Percentiles rank a stretch among this genome's conserved stretches.
These are phyloP conservation scores for Hydrotaea diabolus DNA, from an alignment of 2,888 invertebrate genomes.

Conservation along the genomic window DNA sequence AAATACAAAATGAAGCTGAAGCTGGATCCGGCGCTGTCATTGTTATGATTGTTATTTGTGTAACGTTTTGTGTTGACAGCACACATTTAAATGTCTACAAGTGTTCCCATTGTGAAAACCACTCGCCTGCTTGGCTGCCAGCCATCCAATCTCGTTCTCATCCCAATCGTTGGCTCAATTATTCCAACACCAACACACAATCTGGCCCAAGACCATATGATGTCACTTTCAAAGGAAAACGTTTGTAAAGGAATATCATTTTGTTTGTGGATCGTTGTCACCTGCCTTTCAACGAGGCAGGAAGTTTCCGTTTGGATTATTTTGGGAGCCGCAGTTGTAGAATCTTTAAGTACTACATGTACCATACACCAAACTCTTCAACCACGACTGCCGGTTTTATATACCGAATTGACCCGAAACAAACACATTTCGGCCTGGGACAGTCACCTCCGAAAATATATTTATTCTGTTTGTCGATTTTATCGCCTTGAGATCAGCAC, in stretches of 20 bases:
- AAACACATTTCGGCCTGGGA: too few relatives aligned
- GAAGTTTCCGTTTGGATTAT: too few relatives aligned
- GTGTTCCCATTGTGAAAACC: constrained; percentile 34
- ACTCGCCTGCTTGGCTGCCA: not conserved
- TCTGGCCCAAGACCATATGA: constrained; percentile 20
- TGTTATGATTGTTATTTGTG: constrained; percentile 54
- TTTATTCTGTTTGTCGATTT: too few relatives aligned
- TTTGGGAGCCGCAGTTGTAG: too few relatives aligned
- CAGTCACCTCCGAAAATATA: too few relatives aligned
- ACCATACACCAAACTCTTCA: too few relatives aligned
- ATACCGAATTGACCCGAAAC: too few relatives aligned
- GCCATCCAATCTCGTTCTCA: not conserved
- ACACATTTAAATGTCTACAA: constrained; percentile 66
- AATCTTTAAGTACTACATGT: too few relatives aligned
- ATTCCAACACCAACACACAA: not conserved
- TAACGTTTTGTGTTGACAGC: constrained; percentile 67
- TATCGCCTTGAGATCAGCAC: too few relatives aligned
- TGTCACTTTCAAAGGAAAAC: constrained; percentile 49
- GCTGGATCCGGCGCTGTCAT: constrained; percentile 32
- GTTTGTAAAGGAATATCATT: constrained; percentile 43
- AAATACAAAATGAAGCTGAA: constrained; percentile 17
- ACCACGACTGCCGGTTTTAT: too few relatives aligned
- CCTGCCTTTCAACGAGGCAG: too few relatives aligned
- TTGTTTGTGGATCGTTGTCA: constrained; percentile 20
- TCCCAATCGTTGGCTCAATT: not conserved